Evolutionary conservation across 2,113 vertebrate genomes (phyloP).

Genomic region (Onychorhynchus coronatus): DNA sequence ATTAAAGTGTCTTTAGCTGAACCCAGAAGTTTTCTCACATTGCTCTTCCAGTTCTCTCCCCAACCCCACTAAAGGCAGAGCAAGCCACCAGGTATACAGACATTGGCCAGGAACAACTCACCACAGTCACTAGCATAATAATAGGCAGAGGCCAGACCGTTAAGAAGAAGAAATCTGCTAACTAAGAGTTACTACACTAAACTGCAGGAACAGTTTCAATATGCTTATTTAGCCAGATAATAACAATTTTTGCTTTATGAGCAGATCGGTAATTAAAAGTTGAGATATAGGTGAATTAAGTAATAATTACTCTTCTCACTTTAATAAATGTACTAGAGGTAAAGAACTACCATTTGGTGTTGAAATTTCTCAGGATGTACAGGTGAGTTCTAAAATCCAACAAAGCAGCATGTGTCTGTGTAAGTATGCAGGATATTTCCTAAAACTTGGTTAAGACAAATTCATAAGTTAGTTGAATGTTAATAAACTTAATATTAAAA

Average conservation of each 20-base stretch:
- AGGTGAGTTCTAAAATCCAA: not conserved
- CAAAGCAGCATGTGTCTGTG: not conserved
- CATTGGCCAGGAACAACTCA: not conserved
- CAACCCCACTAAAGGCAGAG: fast-evolving
- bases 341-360: not conserved
- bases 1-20: not conserved
- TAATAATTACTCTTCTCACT: not conserved
- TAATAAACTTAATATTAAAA: not conserved
- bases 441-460: not conserved
- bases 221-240: not conserved
- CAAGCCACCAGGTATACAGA: fast-evolving
- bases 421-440: not conserved
- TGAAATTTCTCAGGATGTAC: not conserved
- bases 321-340: not conserved
- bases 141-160: not conserved
- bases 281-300: not conserved
- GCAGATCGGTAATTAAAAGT: not conserved
- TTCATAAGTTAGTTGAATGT: not conserved
- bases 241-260: not conserved
- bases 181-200: not conserved
- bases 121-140: not conserved
- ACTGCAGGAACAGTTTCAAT: not conserved
- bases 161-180: not conserved
- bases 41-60: not conserved
- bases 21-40: not conserved